A percentile compares a stretch with the other conserved stretches of the same genome.
Evolutionary conservation across 2,888 invertebrate genomes (phyloP).

Genomic region (Leptogaster cylindrica): DNA sequence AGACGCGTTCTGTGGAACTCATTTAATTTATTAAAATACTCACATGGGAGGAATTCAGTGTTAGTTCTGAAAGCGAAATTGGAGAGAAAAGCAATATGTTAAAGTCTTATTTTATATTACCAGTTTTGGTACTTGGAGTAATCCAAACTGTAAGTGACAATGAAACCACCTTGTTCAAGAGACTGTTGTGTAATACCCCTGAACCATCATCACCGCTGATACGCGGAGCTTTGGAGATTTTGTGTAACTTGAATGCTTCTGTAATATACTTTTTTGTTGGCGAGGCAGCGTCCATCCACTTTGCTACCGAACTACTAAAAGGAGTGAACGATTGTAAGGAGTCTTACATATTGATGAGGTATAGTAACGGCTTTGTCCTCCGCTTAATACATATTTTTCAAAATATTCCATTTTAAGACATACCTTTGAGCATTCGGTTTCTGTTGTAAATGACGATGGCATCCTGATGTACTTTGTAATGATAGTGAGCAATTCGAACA

Average conservation of each 20-base stretch:
- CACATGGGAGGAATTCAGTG: not conserved
- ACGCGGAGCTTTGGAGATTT: constrained; percentile 50
- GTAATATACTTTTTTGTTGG: constrained; percentile 56
- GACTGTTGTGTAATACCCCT: not conserved
- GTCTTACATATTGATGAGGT: constrained; percentile 56
- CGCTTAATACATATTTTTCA: too few species aligned
- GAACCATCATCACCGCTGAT: not conserved
- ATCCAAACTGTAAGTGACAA: too few species aligned
- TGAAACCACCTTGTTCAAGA: too few species aligned
- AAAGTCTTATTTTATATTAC: too few species aligned
- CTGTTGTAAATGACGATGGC: constrained; percentile 55
- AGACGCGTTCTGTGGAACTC: not conserved
- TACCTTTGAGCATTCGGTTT: constrained; percentile 34
- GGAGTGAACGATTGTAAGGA: constrained; percentile 54
- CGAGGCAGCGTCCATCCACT: constrained; percentile 52
- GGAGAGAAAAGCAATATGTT: too few species aligned
- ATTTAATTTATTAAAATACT: constrained; percentile 1
- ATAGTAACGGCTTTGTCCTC: constrained; percentile 25
- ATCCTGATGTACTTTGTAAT: constrained; percentile 56
- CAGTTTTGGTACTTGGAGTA: too few species aligned
- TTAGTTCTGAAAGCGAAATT: too few species aligned
- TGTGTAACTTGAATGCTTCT: constrained; percentile 54
- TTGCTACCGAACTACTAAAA: constrained; percentile 53
- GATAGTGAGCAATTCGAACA: constrained; percentile 54
- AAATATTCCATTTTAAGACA: not conserved